phyloP scores from a whole-genome alignment of 2,797 vertebrate genomes.

The Sparus aurata region DNA sequence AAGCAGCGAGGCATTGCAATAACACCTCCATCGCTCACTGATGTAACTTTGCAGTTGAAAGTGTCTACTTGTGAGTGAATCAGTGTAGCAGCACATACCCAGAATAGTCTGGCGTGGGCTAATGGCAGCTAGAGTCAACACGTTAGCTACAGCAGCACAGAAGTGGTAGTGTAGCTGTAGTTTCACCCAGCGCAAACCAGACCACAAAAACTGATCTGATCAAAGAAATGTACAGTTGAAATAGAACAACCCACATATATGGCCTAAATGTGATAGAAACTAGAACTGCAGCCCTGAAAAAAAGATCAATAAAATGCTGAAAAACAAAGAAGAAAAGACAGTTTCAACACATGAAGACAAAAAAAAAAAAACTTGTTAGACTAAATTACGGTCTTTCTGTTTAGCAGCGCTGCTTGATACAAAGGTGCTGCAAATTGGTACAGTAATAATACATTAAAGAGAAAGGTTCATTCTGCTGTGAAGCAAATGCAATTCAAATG shows the following conservation, averaged over 20 bases:
- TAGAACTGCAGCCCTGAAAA: constrained; percentile 9
- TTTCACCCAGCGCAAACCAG: constrained; percentile 38
- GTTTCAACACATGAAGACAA: neutral
- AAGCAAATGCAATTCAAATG: too few relatives aligned
- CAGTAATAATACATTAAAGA: too few relatives aligned
- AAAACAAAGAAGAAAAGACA: neutral
- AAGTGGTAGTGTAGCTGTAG: constrained; percentile 51
- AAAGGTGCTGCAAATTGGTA: too few relatives aligned
- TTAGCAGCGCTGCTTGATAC: too few relatives aligned
- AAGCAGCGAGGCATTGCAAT: constrained; percentile 48
- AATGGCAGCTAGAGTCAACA: constrained; percentile 76
- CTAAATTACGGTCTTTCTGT: too few relatives aligned
- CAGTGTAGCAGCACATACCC: constrained; percentile 72
- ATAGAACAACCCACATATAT: constrained; percentile 28
- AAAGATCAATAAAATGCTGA: constrained; percentile 17
- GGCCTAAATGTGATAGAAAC: constrained; percentile 15
- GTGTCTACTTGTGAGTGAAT: constrained; percentile 79
- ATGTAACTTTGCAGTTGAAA: constrained; percentile 73
- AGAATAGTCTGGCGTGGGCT: constrained; percentile 81
- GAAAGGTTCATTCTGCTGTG: too few relatives aligned
- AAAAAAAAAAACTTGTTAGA: neutral
- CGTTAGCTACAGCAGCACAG: constrained; percentile 65
- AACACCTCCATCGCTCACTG: constrained; percentile 68
- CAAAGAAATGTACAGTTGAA: constrained; percentile 35
- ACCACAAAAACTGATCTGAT: constrained; percentile 43